Base-by-base conservation (phyloP, 2,888 invertebrate genomes). In the Nycteola revayana region DNA sequence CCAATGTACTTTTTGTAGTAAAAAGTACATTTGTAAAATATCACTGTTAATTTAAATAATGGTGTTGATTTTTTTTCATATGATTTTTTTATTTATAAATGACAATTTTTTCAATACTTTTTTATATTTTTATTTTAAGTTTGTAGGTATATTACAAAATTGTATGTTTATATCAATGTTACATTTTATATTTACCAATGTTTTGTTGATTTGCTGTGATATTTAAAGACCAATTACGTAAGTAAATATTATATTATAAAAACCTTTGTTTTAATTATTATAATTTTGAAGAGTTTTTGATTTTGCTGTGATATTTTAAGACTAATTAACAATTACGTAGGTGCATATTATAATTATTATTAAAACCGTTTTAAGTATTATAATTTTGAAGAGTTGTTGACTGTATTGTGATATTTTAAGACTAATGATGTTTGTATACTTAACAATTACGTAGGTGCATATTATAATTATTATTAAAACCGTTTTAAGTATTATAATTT, bases 221-320 rank as follows among this genome's bases (percentile, higher is more conserved):
- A 33, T 33, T 33, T 34, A 27, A 27, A 27, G 26, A 8, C 34
- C 9, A 34, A 34, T 34, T 34, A 34, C 28, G 34, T 34, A 34
- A 9, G 34, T 34, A 28, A 18, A 33, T 33, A 28, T 27, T 27
- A 27, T 28, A 28, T 34, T 28, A 34, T 25, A 34, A 28, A 34
- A 34, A 34, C 34, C 11, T 10, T 30, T 36, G 11, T 36, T 36
- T 11, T 36, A 30, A 36, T 23, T 30, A 36, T 30, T 36, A 36
- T 36, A 30, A 36, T 30, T 23, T 30, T 36, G 30, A 36, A 30
- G 29, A 22, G 22, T 35, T 35, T 10, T 30, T 35, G 35, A 30
- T 35, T 35, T 35, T 26, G 25, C 35, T 35, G 35, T 35, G 36
- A 31, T 36, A 36, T 32, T 36, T 36, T 31, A 27, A 36, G 36